Conservation (phyloP, 2,113 vertebrate genomes). For the Menura novaehollandiae region DNA sequence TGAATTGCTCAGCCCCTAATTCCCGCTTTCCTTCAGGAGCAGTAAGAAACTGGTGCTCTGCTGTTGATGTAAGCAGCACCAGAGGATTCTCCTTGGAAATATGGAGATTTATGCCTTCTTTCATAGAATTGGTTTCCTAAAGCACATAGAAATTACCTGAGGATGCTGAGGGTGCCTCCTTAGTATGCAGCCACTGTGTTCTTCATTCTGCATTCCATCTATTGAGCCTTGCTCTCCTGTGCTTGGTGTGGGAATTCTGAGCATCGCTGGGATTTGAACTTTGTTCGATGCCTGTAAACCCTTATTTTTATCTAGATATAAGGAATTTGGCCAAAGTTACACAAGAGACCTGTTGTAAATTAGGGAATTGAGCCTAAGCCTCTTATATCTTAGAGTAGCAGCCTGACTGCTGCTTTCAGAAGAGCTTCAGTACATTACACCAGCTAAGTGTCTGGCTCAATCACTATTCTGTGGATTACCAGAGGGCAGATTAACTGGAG, state of each 20-base stretch:
- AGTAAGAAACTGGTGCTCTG: background rate
- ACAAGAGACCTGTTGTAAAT: background rate
- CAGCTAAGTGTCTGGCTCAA: slow-evolving; percentile 21
- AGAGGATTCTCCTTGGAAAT: background rate
- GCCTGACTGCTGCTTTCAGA: slow-evolving; percentile 13
- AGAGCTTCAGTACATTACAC: slow-evolving; percentile 15
- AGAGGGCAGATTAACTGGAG: slow-evolving; percentile 25
- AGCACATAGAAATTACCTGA: background rate
- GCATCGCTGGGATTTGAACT: background rate
- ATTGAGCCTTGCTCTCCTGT: background rate
- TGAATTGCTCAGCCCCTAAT: background rate
- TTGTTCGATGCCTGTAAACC: background rate
- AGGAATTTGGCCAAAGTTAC: slow-evolving; percentile 3
- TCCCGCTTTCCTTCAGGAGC: background rate
- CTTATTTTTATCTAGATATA: background rate
- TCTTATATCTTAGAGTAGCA: background rate
- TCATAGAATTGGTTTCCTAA: background rate
- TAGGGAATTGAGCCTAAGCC: slow-evolving; percentile 24
- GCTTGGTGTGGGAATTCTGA: background rate
- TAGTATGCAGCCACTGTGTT: too few species aligned
- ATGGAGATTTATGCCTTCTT: background rate
- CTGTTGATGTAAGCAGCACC: background rate
- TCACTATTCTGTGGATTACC: slow-evolving; percentile 23
- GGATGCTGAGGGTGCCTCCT: background rate
- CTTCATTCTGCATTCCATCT: background rate